Evolutionary conservation across 2,888 invertebrate species (phyloP), one percentile per base, ranked within the genome.

Genomic region (Stenotaenia linearis): DNA sequence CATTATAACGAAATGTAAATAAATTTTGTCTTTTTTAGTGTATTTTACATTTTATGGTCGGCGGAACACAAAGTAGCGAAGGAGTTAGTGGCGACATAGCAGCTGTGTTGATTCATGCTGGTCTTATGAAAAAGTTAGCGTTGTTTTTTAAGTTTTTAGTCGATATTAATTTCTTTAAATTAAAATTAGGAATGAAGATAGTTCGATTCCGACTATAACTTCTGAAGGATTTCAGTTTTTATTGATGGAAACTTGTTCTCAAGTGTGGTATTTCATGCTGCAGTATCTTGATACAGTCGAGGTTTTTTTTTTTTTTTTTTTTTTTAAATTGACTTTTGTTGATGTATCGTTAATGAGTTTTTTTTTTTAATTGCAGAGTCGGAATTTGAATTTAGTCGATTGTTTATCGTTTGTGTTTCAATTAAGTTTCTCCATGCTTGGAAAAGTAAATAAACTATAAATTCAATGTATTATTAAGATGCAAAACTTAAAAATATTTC

Each of bases 171-270:
- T n/a, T n/a, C n/a, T n/a, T n/a, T n/a, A n/a, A n/a, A n/a, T n/a
- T n/a, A n/a, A n/a, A n/a, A 80, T 61, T 85, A 91, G 93, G 83
- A 92, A 93, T 21, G 77, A 79, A n/a, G 92, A 91, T 35, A 94
- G 94, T 84, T 92, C 94, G 0, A 93, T 91, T 81, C 93, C 91
- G 0, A 92, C 93, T 18, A 98, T 98, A 82, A 98, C 98, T 0
- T 91, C 94, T 81, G 93, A 95, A 82, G 99, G 99, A 0, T 99
- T 99, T 87, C 98, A 99, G 88, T 99, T 99, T 87, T 88, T 99
- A 23, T 89, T 99, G 25, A 89, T 98, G 81, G 97, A 97, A 85
- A 94, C 96, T 0, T 92, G 95, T 10, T 93, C 96, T 74, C 97
- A 97, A 89, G 88, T 99, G 50, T 99, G 98, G 98, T 93, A 96